These are phyloP conservation scores for Apamea crenata DNA, from an alignment of 2,888 invertebrate genomes.

Conservation along the genomic window DNA sequence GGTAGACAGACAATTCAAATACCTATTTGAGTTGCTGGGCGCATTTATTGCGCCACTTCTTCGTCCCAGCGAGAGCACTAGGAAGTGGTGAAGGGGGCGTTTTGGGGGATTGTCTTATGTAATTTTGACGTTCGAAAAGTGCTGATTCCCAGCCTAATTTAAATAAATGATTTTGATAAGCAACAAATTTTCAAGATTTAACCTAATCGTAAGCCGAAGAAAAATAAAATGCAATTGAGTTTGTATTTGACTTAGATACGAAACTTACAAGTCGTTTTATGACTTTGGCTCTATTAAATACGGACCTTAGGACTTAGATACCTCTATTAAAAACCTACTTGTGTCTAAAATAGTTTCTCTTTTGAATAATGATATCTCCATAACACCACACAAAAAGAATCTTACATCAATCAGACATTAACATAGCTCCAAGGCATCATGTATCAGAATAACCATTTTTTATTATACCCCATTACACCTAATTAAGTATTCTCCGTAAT, in stretches of 20 bases:
- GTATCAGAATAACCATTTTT: slow-evolving; percentile 58
- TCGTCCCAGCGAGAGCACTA: too few relatives aligned
- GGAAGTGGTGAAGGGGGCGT: background rate
- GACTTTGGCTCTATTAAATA: background rate
- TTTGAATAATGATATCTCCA: slow-evolving; percentile 37
- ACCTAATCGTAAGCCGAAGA: background rate
- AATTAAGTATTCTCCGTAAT: slow-evolving; percentile 66
- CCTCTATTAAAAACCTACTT: background rate
- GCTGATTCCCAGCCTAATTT: background rate
- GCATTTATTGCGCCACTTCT: too few relatives aligned
- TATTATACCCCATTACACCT: slow-evolving; percentile 61
- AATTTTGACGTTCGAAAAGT: background rate
- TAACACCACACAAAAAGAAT: slow-evolving; percentile 31
- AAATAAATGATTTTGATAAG: background rate
- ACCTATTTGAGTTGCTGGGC: too few relatives aligned
- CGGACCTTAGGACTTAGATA: background rate
- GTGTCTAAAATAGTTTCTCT: slow-evolving; percentile 16
- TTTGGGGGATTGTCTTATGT: too few relatives aligned
- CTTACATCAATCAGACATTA: slow-evolving; percentile 46
- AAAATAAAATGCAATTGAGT: background rate
- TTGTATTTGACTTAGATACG: background rate
- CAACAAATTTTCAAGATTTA: background rate
- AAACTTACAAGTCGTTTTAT: background rate
- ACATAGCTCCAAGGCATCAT: slow-evolving; percentile 48
- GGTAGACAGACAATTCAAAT: background rate